Evolutionary conservation across 2,113 vertebrate genomes (phyloP).

Genomic region (Corvus moneduloides): DNA sequence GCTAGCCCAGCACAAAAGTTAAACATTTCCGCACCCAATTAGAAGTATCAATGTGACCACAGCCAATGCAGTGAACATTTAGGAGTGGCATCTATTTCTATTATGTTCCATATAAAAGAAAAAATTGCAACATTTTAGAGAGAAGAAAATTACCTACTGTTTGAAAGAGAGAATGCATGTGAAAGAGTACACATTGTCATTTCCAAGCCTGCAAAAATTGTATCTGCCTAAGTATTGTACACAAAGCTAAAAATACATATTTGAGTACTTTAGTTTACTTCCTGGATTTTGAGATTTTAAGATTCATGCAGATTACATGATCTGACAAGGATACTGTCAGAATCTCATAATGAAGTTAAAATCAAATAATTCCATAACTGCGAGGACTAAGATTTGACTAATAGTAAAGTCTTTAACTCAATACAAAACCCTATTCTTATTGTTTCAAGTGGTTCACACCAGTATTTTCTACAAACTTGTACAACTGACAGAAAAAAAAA

Average conservation of each 20-base stretch:
- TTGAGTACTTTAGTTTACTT: not conserved
- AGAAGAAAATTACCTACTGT: not conserved
- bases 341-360: not conserved
- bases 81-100: not conserved
- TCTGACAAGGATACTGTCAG: not conserved
- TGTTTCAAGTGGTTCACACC: not conserved
- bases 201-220: not conserved
- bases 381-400: not conserved
- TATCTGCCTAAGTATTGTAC: not conserved
- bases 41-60: not conserved
- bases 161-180: not conserved
- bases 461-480: not conserved
- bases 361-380: not conserved
- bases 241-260: not conserved
- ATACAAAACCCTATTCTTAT: not conserved
- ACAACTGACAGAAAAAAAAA: not conserved
- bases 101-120: not conserved
- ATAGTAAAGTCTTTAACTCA: not conserved
- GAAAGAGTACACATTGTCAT: not conserved
- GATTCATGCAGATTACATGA: not conserved
- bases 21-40: not conserved
- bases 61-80: not conserved
- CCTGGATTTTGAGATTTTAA: not conserved
- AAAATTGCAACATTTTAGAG: not conserved
- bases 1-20: not conserved